phyloP scores from a whole-genome alignment of 2,113 vertebrate genomes.

The Apaloderma vittatum region DNA sequence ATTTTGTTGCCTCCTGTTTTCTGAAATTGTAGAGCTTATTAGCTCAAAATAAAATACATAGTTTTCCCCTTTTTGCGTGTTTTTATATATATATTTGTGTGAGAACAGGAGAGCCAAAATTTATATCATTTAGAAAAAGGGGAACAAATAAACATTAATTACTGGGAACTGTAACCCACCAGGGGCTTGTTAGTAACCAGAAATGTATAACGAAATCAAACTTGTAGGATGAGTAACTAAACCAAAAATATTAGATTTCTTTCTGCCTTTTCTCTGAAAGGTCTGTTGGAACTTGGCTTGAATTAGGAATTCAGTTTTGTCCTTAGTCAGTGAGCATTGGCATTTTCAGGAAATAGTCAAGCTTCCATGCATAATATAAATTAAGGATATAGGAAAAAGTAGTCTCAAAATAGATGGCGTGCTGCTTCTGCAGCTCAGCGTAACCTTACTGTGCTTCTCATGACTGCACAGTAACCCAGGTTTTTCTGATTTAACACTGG shows the following conservation, averaged over 20 bases:
- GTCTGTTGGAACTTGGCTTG: not conserved
- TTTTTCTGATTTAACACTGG: not conserved
- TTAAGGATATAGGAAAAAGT: not conserved
- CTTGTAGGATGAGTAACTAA: not conserved
- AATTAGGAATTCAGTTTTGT: slow-evolving; percentile 13
- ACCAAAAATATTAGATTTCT: not conserved
- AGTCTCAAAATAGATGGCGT: not conserved
- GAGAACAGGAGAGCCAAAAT: not conserved
- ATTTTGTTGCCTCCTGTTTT: not conserved
- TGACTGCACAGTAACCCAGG: not conserved
- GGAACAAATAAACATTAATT: slow-evolving; percentile 36
- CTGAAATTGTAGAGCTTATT: not conserved
- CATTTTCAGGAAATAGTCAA: not conserved
- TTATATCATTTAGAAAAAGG: not conserved
- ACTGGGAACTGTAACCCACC: not conserved
- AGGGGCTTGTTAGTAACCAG: not conserved
- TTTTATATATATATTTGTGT: not conserved
- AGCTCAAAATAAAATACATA: slow-evolving; percentile 4
- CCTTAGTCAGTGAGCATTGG: not conserved
- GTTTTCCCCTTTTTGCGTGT: not conserved
- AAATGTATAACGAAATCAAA: not conserved
- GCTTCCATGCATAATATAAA: not conserved
- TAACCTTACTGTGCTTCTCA: not conserved
- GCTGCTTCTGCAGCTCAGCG: fast-evolving
- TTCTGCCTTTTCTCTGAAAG: not conserved